Evolutionary conservation across 1,140 invertebrate genomes (phyloP).

Genomic region (Ceratina japonica): DNA sequence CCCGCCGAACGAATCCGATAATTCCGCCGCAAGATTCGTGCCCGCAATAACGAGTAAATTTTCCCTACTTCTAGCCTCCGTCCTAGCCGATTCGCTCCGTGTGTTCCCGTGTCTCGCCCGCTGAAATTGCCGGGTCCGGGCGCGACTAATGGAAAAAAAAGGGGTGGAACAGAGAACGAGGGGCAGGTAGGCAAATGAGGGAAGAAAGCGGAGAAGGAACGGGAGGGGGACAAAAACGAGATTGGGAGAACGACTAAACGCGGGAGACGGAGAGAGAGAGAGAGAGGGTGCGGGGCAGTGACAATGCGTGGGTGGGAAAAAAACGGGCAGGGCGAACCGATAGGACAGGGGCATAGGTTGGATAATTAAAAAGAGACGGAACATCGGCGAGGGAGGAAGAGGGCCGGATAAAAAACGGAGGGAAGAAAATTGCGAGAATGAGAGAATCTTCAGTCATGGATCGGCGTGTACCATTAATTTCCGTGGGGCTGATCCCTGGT

Average conservation of each 20-base stretch:
- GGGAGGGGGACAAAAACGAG: neutral
- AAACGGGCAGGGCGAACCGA: neutral
- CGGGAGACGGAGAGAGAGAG: too few species aligned
- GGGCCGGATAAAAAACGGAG: neutral
- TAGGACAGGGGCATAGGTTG: neutral
- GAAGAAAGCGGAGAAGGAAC: neutral
- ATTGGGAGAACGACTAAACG: neutral
- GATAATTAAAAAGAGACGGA: neutral
- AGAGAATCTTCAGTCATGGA: slow-evolving; percentile 49
- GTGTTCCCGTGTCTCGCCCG: neutral
- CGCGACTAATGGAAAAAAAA: neutral
- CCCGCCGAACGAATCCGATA: slow-evolving; percentile 53
- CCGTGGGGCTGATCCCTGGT: slow-evolving; percentile 26
- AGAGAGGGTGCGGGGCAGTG: neutral
- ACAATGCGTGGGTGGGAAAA: neutral
- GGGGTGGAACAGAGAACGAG: neutral
- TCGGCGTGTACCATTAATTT: slow-evolving; percentile 64
- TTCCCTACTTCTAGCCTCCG: slow-evolving; percentile 6
- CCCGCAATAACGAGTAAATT: slow-evolving; percentile 56
- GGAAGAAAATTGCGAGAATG: slow-evolving; percentile 39
- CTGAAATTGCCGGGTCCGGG: slow-evolving; percentile 25
- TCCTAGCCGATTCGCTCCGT: neutral
- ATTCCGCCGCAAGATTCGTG: slow-evolving; percentile 47
- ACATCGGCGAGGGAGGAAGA: neutral
- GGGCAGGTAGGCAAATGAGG: neutral